These are phyloP conservation scores for Urocitellus parryii DNA, from an alignment of 2,113 vertebrate genomes.

Conservation along the genomic window DNA sequence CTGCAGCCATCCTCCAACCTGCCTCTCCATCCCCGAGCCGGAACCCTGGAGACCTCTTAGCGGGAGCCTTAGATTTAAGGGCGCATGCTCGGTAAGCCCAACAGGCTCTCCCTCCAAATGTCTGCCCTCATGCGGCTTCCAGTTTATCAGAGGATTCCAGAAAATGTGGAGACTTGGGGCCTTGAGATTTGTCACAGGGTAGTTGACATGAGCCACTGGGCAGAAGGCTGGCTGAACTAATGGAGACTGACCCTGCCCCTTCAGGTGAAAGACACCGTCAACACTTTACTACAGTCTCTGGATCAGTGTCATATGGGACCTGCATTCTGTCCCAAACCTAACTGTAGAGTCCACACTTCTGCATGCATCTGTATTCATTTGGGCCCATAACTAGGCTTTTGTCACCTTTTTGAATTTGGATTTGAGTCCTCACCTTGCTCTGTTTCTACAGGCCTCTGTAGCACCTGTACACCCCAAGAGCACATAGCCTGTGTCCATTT, in stretches of 20 bases:
- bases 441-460: neutral
- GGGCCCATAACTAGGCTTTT: neutral
- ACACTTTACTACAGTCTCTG: neutral
- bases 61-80: neutral
- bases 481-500: neutral
- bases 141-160: neutral
- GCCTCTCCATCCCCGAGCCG: neutral
- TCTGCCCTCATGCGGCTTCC: neutral
- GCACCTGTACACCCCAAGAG: neutral
- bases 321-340: neutral
- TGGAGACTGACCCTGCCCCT: too few relatives aligned
- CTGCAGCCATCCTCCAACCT: neutral
- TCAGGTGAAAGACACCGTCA: neutral
- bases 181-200: conserved; percentile 13
- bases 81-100: neutral
- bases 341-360: neutral
- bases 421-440: neutral
- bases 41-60: neutral
- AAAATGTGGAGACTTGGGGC: neutral
- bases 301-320: neutral
- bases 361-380: neutral
- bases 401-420: neutral
- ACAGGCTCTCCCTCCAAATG: fast-evolving
- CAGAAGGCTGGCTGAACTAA: neutral
- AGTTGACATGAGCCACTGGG: neutral